Base-by-base conservation (phyloP, 2,888 invertebrate genomes). In the Ormyrus rosae region DNA sequence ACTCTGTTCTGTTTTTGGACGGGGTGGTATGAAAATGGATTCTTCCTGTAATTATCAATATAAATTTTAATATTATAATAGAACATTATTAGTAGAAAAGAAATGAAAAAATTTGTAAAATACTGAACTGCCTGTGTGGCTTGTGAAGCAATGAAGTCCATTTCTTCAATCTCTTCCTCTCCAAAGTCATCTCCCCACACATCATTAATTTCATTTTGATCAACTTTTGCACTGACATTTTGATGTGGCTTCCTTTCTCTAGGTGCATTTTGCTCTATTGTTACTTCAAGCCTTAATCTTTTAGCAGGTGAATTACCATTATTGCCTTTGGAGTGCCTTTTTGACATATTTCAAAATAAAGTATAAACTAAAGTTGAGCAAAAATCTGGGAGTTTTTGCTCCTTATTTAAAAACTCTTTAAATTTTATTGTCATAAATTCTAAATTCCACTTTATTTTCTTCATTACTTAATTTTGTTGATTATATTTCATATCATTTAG, bases 121-220 rank as follows among this genome's bases (percentile, higher is more conserved):
- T 53, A 60, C 34, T 6, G 13, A 53, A 80, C 82, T 74, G 78
- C 85, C 83, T 83, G 86, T 82, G n/a, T 85, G 55, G 86, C 88
- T 84, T 90, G 90, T 46, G 89, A 86, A 7, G 86, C 88, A 45
- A 90, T 84, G n/a, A 86, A 78, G 76, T 90, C 90, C 83, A 90
- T 86, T 81, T 89, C 87, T 78, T 87, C 86, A 50, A 90, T 85
- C 10, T 86, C 89, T 13, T 85, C 87, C 6, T 89, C 89, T 4
- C 83, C 85, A 72, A 89, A 89, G 83, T 90, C 90, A 69, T 88
- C 89, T 4, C 88, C 90, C 89, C 89, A 89, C 0, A 86, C 10
- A 81, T 89, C 89, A 71, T 87, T 85, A 46, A 58, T 3, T 34
- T 70, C 13, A 69, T 69, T 69, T 46, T 74, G 11, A 45, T 48